Base-by-base conservation (phyloP, 2,113 vertebrate genomes). In the Cyanoderma ruficeps region DNA sequence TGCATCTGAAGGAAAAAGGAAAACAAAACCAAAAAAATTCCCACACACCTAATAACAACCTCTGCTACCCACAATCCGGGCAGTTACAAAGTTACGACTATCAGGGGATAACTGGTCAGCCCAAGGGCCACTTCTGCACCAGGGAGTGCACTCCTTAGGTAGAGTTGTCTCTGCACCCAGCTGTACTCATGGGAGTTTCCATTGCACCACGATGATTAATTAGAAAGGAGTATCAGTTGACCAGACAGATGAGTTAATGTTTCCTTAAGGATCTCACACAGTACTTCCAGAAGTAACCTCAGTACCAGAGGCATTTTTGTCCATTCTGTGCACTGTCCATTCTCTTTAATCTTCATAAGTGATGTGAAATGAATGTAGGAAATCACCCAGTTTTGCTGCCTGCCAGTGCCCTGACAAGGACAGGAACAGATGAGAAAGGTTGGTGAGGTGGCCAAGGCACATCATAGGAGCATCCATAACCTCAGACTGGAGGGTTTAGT, bases 1-100 rank as follows among this genome's bases (percentile, higher is more conserved):
- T 98, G 95, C 72, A 98, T 94, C 98, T 98, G 96, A 97, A 82
- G 93, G 93, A 94, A 87, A 94, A 90, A 95, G 90, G 94, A 94
- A 86, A 94, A 94, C 86, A 95, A 93, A 91, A 95, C 92, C 96
- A 92, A 96, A 97, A 97, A 93, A 89, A 92, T 93, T 95, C 91
- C 94, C 96, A 96, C 95, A 97, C 86, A 94, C 96, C 95, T 96
- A 81, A 88, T 67, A 89, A 86, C 80, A 92, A 96, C 83, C 68
- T 89, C 81, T 93, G 93, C 86, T 30, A 92, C 83, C 90, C 94
- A 95, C 64, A 31, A 18, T 23, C 11, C 2, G 88, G 96, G 95
- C 82, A 88, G 78, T 63, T 87, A 78, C 0, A 78, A 64, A 56
- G 91, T 65, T 95, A 92, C 0, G 28, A n/a, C 80, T 56, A 80